Percentiles rank a stretch among this genome's conserved stretches.
Conservation (phyloP, 1,140 invertebrate species). For the Cardiocondyla obscurior region DNA sequence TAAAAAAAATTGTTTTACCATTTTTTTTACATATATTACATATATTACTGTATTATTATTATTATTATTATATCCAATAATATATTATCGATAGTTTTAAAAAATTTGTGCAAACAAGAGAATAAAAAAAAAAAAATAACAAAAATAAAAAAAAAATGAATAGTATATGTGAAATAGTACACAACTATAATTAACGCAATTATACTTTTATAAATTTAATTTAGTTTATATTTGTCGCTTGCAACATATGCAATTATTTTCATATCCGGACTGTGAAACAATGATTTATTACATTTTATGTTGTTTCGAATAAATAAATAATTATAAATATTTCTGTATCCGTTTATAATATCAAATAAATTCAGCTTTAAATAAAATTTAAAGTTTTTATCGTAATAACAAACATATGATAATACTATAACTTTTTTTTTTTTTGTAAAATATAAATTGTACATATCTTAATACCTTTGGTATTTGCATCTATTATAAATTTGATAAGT, state of each 20-base stretch:
- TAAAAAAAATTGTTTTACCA: slow-evolving; percentile 29
- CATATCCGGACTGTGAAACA: background rate
- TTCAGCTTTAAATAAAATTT: slow-evolving; percentile 19
- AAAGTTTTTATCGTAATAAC: background rate
- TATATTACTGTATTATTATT: too few relatives aligned
- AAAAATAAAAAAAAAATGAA: too few relatives aligned
- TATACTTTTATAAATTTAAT: background rate
- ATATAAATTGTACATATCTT: background rate
- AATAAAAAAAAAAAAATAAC: background rate
- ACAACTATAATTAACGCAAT: background rate
- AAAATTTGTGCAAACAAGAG: background rate
- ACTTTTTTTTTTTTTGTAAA: too few relatives aligned
- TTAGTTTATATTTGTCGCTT: background rate
- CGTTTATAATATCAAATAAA: background rate
- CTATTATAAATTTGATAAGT: slow-evolving; percentile 30
- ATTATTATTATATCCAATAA: background rate
- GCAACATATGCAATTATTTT: background rate
- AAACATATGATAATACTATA: background rate
- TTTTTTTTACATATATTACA: background rate
- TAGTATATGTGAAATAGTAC: background rate
- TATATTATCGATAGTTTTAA: background rate
- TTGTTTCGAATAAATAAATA: background rate
- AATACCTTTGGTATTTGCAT: slow-evolving; percentile 17
- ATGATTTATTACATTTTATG: background rate
- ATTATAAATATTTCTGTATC: background rate